Evolutionary conservation across 2,888 invertebrate species (phyloP), one percentile per base, ranked within the genome.

Genomic region (Aphidoletes aphidimyza): DNA sequence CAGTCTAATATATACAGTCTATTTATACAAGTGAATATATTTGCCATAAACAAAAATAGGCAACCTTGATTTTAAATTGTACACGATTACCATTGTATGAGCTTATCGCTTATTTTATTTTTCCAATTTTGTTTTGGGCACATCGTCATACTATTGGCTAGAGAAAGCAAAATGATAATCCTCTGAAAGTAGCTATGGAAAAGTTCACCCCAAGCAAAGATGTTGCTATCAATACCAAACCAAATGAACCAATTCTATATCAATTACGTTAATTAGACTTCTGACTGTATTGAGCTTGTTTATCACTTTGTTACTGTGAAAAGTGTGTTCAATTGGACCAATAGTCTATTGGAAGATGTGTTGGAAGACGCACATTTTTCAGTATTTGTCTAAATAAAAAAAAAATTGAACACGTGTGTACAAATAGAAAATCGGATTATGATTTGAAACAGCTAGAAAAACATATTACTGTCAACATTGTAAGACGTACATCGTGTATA

Each of bases 141-240:
- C n/a, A n/a, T n/a, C n/a, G n/a, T n/a, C n/a, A n/a, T n/a, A n/a
- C n/a, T n/a, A n/a, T n/a, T n/a, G n/a, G n/a, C n/a, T n/a, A n/a
- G n/a, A n/a, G 47, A 5, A 9, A 69, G 30, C 30, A 6, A 69
- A 69, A 30, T 11, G 69, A 69, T 2, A 30, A 30, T 1, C 30
- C n/a, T n/a, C n/a, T n/a, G n/a, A n/a, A n/a, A n/a, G n/a, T n/a
- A n/a, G n/a, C n/a, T n/a, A n/a, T n/a, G n/a, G 14, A 69, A 69
- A 30, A 69, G 14, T 69, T 69, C 34, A 69, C 69, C 69, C 69
- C 69, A 69, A 30, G 69, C 69, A 69, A 30, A 69, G 69, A 1
- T 14, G 0, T 69, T 30, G 69, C 30, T 69, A 69, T 69, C 34
- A 69, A 14, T 22, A 26, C 26, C n/a, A n/a, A n/a, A n/a, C n/a